Conservation (phyloP, 1,140 invertebrate species). For the Leptoteleia sp. region DNA sequence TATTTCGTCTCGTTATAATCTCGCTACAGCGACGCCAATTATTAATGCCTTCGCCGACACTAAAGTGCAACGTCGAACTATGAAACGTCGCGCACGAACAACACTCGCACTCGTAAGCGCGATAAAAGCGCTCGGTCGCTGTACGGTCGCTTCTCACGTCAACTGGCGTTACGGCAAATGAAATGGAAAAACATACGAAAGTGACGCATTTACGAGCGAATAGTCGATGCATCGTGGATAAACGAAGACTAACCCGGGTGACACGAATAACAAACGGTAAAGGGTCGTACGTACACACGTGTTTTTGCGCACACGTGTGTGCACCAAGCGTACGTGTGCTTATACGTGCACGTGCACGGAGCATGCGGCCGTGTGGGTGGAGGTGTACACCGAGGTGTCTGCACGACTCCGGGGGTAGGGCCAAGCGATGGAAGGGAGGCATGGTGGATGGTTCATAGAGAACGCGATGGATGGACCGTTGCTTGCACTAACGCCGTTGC, state of each 20-base stretch:
- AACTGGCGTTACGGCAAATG: conserved; percentile 11
- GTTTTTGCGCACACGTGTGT: conserved; percentile 14
- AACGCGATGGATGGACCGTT: conserved; percentile 43
- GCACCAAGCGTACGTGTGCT: background rate
- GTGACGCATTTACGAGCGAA: conserved; percentile 74
- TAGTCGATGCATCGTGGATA: conserved; percentile 73
- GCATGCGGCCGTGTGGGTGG: conserved; percentile 20
- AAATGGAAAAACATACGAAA: conserved; percentile 71
- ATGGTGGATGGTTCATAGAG: no score
- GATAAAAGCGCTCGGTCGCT: conserved; percentile 17
- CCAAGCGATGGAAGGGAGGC: conserved; percentile 43
- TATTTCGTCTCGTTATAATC: background rate
- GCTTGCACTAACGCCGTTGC: conserved; percentile 28
- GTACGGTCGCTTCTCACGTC: no score
- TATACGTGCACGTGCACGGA: background rate
- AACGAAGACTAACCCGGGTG: conserved; percentile 64
- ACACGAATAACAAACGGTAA: conserved; percentile 62
- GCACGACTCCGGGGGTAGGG: conserved; percentile 23
- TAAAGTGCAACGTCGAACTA: conserved; percentile 1
- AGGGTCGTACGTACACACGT: conserved; percentile 60
- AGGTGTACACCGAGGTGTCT: conserved; percentile 49
- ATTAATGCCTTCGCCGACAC: background rate
- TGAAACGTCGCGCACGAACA: conserved; percentile 6
- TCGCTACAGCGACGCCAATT: no score
- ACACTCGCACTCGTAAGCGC: conserved; percentile 9